phyloP scores from a whole-genome alignment of 1,140 invertebrate species.

The Asbolus verrucosus region DNA sequence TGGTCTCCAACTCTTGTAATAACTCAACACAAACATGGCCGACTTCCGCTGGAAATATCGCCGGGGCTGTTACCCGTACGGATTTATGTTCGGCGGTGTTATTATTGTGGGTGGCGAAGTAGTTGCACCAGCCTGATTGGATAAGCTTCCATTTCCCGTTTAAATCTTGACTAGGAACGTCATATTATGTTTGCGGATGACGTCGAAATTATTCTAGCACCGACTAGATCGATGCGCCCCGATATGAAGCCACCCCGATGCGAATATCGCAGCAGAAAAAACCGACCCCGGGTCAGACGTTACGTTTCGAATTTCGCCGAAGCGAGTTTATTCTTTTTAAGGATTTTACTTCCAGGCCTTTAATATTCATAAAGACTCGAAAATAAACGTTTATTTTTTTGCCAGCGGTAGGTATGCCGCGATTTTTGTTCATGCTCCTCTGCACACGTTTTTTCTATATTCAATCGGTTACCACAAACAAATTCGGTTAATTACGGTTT shows the following conservation, averaged over 20 bases:
- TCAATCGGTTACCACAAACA: conserved; percentile 28
- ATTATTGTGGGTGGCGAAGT: conserved; percentile 33
- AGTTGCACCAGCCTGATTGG: conserved; percentile 20
- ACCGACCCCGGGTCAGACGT: conserved; percentile 17
- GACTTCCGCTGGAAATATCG: conserved; percentile 33
- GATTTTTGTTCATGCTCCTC: conserved; percentile 15
- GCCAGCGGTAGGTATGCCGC: conserved; percentile 4
- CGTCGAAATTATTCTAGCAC: conserved; percentile 30
- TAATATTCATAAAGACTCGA: conserved; percentile 38
- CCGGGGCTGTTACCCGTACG: conserved; percentile 22
- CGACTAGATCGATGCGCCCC: conserved; percentile 16
- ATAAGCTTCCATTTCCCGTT: conserved; percentile 20
- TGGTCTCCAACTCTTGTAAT: conserved; percentile 33
- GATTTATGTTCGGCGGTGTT: conserved; percentile 26
- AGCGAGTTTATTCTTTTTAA: conserved; percentile 32
- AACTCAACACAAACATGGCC: conserved; percentile 37
- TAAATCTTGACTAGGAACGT: conserved; percentile 31
- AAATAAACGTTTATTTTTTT: conserved; percentile 35
- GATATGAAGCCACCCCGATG: too few species aligned
- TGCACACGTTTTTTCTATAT: conserved; percentile 17
- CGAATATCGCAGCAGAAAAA: conserved; percentile 25
- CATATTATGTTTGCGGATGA: conserved; percentile 36
- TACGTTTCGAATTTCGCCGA: conserved; percentile 18
- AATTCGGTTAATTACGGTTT: conserved; percentile 29
- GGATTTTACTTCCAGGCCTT: conserved; percentile 30